Evolutionary conservation across 1,140 invertebrate genomes (phyloP).

Genomic region (Solen grandis): DNA sequence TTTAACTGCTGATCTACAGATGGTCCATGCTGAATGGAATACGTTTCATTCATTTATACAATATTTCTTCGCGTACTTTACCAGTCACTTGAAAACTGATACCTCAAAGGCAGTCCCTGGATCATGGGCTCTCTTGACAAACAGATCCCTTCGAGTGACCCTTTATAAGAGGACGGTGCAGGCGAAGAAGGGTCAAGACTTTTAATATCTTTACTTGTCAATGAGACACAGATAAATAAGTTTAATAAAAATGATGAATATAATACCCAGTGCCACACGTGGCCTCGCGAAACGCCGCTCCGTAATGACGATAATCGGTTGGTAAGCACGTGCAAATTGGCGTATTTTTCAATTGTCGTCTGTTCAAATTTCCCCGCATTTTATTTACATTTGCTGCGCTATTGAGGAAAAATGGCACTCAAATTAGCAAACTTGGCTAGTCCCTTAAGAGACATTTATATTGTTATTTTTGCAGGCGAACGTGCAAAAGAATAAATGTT

Average conservation of each 20-base stretch:
- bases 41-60: too few relatives aligned
- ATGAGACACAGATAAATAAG: neutral
- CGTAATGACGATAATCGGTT: neutral
- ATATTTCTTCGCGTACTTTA: too few relatives aligned
- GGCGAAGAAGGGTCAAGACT: too few relatives aligned
- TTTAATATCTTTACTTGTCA: too few relatives aligned
- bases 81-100: too few relatives aligned
- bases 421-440: too few relatives aligned
- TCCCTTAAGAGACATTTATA: neutral
- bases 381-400: neutral
- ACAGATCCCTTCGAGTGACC: too few relatives aligned
- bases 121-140: too few relatives aligned
- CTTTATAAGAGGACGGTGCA: too few relatives aligned
- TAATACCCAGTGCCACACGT: neutral
- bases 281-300: neutral
- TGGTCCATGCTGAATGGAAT: too few relatives aligned
- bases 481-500: neutral
- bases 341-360: neutral
- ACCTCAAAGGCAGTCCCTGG: too few relatives aligned
- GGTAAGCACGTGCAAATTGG: neutral
- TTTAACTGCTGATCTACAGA: too few relatives aligned
- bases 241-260: neutral
- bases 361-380: neutral
- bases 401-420: neutral
- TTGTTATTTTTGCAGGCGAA: neutral